Conservation (phyloP, 2,797 vertebrate species). For the Poecilia wingei region DNA sequence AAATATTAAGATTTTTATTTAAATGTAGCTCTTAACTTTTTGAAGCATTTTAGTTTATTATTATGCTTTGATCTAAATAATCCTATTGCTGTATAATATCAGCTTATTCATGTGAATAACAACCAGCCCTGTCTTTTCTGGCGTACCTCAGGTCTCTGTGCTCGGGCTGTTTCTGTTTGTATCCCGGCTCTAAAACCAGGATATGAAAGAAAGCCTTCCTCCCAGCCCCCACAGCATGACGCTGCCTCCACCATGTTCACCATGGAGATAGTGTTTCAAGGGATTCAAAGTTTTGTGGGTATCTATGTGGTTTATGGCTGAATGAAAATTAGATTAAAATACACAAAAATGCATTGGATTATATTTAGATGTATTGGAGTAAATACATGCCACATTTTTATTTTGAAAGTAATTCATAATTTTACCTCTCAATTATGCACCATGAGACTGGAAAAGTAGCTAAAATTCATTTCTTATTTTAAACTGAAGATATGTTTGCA, state of each 20-base stretch:
- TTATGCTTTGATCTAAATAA: neutral
- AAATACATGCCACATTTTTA: neutral
- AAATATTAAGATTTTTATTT: neutral
- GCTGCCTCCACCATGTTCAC: neutral
- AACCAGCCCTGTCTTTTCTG: too few relatives aligned
- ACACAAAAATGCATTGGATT: neutral
- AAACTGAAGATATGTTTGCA: neutral
- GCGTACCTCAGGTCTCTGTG: too few relatives aligned
- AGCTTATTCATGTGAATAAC: too few relatives aligned
- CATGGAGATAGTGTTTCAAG: neutral
- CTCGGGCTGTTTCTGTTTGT: too few relatives aligned
- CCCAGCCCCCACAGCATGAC: neutral
- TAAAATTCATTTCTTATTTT: neutral
- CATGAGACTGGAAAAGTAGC: neutral
- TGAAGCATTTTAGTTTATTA: neutral
- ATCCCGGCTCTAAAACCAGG: too few relatives aligned
- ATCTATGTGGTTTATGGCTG: neutral
- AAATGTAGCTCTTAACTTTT: neutral
- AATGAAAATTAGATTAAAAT: neutral
- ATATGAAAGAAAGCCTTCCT: too few relatives aligned
- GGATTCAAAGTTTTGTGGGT: neutral
- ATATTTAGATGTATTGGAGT: neutral
- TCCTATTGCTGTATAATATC: neutral
- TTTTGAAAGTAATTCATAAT: neutral
- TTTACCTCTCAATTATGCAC: neutral